Evolutionary conservation across 2,113 vertebrate species (phyloP).

Genomic region (Cyprinus carpio): DNA sequence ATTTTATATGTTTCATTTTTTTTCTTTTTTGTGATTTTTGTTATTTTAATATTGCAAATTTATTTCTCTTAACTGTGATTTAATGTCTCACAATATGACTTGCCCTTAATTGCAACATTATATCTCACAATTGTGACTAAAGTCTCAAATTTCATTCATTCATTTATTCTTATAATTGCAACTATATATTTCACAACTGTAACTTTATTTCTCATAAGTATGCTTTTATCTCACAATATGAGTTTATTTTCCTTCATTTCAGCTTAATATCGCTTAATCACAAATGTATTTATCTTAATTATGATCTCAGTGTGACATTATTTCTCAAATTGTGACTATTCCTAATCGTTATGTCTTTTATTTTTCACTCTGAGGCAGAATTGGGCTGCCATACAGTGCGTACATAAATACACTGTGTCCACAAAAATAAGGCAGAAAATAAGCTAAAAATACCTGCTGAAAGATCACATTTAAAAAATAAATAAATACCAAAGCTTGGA

Average conservation of each 20-base stretch:
- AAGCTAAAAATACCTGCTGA: not conserved
- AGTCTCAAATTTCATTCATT: no score
- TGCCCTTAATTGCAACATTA: no score
- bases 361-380: not conserved
- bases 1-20: not conserved
- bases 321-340: not conserved
- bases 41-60: not conserved
- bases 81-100: no score
- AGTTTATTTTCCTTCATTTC: not conserved
- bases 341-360: not conserved
- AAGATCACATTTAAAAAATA: not conserved
- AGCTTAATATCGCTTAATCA: not conserved
- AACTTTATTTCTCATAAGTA: not conserved
- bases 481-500: conserved; percentile 17
- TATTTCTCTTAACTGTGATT: no score
- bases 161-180: no score
- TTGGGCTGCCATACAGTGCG: not conserved
- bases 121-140: not conserved
- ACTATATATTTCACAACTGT: no score
- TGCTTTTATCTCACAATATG: not conserved
- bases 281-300: not conserved
- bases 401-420: not conserved
- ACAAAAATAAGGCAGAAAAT: not conserved
- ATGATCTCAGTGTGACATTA: not conserved
- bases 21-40: not conserved